Base-by-base conservation (phyloP, 2,113 vertebrate species). In the Entelurus aequoreus region DNA sequence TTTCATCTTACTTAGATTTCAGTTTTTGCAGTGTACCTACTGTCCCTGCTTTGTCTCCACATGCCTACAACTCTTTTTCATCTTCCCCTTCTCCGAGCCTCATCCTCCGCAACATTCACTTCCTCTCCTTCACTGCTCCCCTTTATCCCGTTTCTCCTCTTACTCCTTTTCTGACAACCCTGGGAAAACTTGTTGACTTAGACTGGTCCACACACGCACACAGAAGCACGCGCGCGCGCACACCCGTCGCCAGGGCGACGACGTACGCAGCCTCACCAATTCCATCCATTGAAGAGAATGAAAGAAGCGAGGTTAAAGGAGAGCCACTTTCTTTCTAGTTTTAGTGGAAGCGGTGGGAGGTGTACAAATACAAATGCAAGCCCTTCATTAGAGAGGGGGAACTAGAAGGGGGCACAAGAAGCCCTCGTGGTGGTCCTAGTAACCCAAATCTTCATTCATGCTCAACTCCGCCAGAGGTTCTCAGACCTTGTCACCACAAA, bases 131-230 rank as follows among this genome's bases (percentile, higher is more conserved):
- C 53, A 14, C 44, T 11, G 54, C 15, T 10, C 46, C 48, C 36
- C 53, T 9, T 54, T 59, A 47, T 67, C n/a, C 64, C 56, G 49
- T 55, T 74, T 48, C 68, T 69, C 70, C 75, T 70, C 66, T 54
- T 46, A 54, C 69, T 72, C 69, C 69, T 54, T 83, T 80, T 81
- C 73, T 84, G 77, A 75, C 76, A 72, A 73, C 74, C 87, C 87
- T 92, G 88, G 88, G 88, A 92, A 88, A 92, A 89, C 82, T 81
- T 59, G 76, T 88, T 69, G 85, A 81, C 79, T 84, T 81, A 80
- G 80, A 78, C 48, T 53, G 70, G 70, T 58, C 66, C 74, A 52
- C 56, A n/a, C 64, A 69, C 21, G 19, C 83, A 75, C 85, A 87
- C 86, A 90, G 84, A 90, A 82, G 63, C 53, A 63, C 88, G 79